A percentile compares a stretch with the other conserved stretches of the same genome.
These are phyloP conservation scores for Pipistrellus kuhlii DNA, from an alignment of 2,797 vertebrate genomes.

Conservation along the genomic window DNA sequence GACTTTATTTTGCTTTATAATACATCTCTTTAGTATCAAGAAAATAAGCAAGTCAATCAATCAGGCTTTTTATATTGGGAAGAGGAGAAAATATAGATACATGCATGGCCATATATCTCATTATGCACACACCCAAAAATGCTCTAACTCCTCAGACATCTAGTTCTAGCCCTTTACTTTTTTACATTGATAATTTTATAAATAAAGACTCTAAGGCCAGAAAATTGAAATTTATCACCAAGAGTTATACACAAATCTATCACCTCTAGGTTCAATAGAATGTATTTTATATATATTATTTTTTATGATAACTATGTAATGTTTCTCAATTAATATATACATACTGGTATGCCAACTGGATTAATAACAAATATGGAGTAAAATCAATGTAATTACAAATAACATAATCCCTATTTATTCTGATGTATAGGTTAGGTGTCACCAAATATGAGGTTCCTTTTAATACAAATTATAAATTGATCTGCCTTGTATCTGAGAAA, in stretches of 20 bases:
- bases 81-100: not conserved
- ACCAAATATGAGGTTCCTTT: not conserved
- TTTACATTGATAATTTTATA: not conserved
- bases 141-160: not conserved
- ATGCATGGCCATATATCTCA: not conserved
- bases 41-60: not conserved
- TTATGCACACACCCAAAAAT: not conserved
- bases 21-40: not conserved
- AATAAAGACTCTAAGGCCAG: not conserved
- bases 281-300: not conserved
- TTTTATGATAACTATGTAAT: not conserved
- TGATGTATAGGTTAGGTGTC: not conserved
- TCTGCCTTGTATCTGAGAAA: not conserved
- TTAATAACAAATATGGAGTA: not conserved
- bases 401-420: not conserved
- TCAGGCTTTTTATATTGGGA: not conserved
- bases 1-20: slow-evolving; percentile 45
- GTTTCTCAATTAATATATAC: not conserved
- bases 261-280: not conserved
- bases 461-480: slow-evolving; percentile 2
- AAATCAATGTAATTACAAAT: not conserved
- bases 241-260: not conserved
- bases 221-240: not conserved
- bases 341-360: not conserved
- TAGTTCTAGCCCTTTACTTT: not conserved